Conservation (phyloP, 2,888 invertebrate species). For the Barypeithes pellucidus region DNA sequence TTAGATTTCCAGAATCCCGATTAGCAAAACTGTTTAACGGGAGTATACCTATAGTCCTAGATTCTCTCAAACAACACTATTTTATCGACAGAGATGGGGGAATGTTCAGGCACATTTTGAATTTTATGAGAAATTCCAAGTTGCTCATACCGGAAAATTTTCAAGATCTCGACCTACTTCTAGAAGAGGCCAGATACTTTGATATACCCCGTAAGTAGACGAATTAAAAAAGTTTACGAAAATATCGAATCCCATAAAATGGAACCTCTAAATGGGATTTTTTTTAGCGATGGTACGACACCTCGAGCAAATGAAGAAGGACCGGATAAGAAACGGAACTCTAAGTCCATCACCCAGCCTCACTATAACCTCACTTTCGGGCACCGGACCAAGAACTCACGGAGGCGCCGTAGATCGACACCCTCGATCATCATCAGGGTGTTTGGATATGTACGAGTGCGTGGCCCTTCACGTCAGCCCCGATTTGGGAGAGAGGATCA, state of each 20-base stretch:
- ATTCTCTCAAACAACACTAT: conserved; percentile 97
- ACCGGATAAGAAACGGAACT: conserved; percentile 76
- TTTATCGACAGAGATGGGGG: conserved; percentile 99
- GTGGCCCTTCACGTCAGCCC: conserved; percentile 87
- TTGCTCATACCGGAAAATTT: conserved; percentile 92
- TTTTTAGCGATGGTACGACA: conserved; percentile 81
- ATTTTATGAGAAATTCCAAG: conserved; percentile 94
- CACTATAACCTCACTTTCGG: conserved; percentile 45
- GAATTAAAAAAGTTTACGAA: background rate
- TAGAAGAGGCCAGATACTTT: conserved; percentile 94
- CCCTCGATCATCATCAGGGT: conserved; percentile 33
- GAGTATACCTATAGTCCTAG: conserved; percentile 94
- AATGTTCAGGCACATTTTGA: conserved; percentile 97
- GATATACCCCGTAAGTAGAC: conserved; percentile 89
- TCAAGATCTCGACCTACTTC: conserved; percentile 86
- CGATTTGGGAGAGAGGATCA: conserved; percentile 85
- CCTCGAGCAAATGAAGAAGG: conserved; percentile 82
- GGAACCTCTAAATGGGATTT: too few relatives aligned
- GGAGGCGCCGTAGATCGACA: conserved; percentile 26
- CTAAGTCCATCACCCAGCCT: conserved; percentile 56
- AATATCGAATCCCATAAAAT: too few relatives aligned
- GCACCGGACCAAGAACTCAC: conserved; percentile 18
- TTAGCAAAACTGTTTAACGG: conserved; percentile 96
- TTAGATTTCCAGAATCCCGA: conserved; percentile 94
- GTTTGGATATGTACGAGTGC: conserved; percentile 79